These are phyloP conservation scores for Cantharis rufa DNA, from an alignment of 2,888 invertebrate species.

Conservation along the genomic window DNA sequence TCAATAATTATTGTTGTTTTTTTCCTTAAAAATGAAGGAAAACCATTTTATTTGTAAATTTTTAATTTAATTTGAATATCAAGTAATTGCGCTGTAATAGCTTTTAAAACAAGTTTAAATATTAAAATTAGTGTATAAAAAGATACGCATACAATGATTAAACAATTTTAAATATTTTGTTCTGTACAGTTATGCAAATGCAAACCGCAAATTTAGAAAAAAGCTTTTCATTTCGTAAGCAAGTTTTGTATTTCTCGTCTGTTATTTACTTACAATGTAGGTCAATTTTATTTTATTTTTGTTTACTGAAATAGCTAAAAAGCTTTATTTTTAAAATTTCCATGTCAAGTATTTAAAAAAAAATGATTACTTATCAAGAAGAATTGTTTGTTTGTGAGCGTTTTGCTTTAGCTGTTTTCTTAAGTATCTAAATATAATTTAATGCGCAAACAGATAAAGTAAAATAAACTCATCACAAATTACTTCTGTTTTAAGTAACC, in stretches of 20 bases:
- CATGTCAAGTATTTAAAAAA: background rate
- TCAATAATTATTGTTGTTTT: background rate
- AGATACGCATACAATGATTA: background rate
- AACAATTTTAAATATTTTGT: background rate
- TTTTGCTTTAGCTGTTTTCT: background rate
- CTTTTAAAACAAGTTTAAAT: background rate
- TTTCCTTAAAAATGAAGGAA: background rate
- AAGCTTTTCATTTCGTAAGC: background rate
- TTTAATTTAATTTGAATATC: background rate
- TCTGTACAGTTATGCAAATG: background rate
- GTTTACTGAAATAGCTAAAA: background rate
- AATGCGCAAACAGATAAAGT: background rate
- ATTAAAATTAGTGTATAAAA: background rate
- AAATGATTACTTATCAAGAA: background rate
- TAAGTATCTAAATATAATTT: background rate
- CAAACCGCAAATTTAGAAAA: background rate
- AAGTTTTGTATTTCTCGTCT: background rate
- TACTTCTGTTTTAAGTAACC: constrained; percentile 26
- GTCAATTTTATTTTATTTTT: background rate
- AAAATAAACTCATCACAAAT: constrained; percentile 15
- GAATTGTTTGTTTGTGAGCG: background rate
- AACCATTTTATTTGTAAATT: background rate
- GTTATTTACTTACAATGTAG: background rate
- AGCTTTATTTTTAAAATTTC: background rate
- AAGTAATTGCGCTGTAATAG: background rate